Conservation (phyloP, 2,888 invertebrate genomes). For the Labia minor region DNA sequence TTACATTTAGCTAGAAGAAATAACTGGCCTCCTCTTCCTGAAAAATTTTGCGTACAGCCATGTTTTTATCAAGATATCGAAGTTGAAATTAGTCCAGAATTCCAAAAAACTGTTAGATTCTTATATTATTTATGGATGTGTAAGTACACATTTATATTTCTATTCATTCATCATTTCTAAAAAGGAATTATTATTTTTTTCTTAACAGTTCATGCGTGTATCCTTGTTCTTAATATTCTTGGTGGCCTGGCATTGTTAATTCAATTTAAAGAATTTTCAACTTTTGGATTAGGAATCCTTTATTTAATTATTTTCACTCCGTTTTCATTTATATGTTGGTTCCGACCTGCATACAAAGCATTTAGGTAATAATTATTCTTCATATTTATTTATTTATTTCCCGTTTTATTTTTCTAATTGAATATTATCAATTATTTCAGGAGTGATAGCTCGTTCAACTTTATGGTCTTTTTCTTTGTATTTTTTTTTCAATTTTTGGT, state of each 20-base stretch:
- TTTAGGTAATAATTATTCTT: conserved; percentile 50
- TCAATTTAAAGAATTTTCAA: conserved; percentile 46
- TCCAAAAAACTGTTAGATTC: conserved; percentile 89
- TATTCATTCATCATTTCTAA: neutral
- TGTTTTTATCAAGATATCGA: conserved; percentile 99
- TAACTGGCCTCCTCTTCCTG: conserved; percentile 97
- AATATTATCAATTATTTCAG: conserved; percentile 41
- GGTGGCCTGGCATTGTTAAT: conserved; percentile 73
- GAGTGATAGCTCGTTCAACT: conserved; percentile 97
- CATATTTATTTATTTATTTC: neutral
- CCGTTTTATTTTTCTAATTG: neutral
- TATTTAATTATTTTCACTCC: conserved; percentile 87
- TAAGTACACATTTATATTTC: conserved; percentile 52
- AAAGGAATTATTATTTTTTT: neutral
- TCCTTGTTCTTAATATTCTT: conserved; percentile 75
- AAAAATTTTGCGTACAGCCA: conserved; percentile 85
- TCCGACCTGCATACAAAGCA: conserved; percentile 96
- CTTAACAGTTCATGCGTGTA: conserved; percentile 68
- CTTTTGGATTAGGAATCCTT: conserved; percentile 79
- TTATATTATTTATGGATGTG: conserved; percentile 96
- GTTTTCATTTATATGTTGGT: conserved; percentile 98
- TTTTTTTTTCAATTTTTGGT: conserved; percentile 92
- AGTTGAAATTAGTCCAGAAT: conserved; percentile 95
- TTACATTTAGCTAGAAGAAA: conserved; percentile 56
- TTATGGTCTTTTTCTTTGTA: conserved; percentile 99